phyloP scores from a whole-genome alignment of 1,140 invertebrate species.

The Listronotus oregonensis region DNA sequence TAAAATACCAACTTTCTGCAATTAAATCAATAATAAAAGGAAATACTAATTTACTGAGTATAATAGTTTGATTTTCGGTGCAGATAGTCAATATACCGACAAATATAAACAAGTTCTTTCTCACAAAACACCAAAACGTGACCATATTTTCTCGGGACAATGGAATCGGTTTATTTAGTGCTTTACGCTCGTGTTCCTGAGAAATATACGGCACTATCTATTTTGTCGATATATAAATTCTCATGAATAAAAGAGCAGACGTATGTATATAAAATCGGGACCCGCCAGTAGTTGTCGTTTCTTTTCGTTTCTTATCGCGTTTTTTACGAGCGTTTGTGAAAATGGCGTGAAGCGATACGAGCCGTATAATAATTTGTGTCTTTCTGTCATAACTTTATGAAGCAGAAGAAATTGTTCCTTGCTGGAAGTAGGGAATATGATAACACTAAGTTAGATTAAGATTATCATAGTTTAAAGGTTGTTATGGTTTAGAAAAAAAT shows the following conservation, averaged over 20 bases:
- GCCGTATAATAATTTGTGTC: too few species aligned
- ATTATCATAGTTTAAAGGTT: too few species aligned
- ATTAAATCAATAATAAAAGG: too few species aligned
- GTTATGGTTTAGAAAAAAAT: too few species aligned
- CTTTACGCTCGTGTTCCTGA: conserved; percentile 20
- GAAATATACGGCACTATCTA: conserved; percentile 24
- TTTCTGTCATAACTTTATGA: too few species aligned
- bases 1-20: too few species aligned
- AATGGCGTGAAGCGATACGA: not conserved
- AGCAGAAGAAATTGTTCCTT: too few species aligned
- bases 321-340: not conserved
- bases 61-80: not conserved
- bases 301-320: not conserved
- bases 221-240: conserved; percentile 23
- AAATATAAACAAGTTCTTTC: conserved; percentile 20
- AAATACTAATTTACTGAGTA: too few species aligned
- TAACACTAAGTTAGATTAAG: too few species aligned
- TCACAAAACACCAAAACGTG: conserved; percentile 16
- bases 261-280: not conserved
- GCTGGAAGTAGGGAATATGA: too few species aligned
- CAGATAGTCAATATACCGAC: not conserved
- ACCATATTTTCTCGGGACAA: conserved; percentile 25
- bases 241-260: conserved; percentile 22
- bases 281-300: not conserved
- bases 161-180: conserved; percentile 26